Evolutionary conservation across 2,888 invertebrate genomes (phyloP).

Genomic region (Drosophila fungiperda): DNA sequence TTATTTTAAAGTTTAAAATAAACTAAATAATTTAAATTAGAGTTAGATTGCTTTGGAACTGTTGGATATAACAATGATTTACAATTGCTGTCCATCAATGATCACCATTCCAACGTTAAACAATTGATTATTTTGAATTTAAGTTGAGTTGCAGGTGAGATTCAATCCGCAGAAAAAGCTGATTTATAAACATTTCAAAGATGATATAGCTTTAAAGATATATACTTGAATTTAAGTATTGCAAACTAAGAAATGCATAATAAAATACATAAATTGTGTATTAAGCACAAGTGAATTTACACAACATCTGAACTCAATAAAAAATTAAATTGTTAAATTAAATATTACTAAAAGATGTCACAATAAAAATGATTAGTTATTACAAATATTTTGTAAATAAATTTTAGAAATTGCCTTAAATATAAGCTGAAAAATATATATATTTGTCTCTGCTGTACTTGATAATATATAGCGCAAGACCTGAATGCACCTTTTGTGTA

Average conservation of each 20-base stretch:
- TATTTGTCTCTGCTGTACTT: neutral
- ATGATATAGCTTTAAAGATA: neutral
- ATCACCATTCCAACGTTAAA: neutral
- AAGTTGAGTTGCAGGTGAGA: neutral
- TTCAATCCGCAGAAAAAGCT: neutral
- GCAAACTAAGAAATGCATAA: no score
- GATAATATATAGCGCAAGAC: neutral
- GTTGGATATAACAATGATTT: neutral
- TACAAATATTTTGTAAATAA: neutral
- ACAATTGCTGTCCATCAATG: neutral
- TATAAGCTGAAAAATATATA: neutral
- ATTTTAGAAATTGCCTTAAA: neutral
- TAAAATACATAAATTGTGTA: no score
- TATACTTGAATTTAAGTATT: neutral
- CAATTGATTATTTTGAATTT: neutral
- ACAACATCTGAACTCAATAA: neutral
- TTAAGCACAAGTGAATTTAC: no score
- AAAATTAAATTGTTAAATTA: neutral
- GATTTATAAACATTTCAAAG: neutral
- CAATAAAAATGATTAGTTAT: neutral
- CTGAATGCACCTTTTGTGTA: conserved; percentile 42
- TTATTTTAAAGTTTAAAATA: no score
- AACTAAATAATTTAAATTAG: no score
- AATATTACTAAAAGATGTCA: neutral
- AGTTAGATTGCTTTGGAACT: neutral